A percentile compares a stretch with the other conserved stretches of the same genome.
Conservation (phyloP, 2,797 vertebrate genomes). For the Parauchenoglanis ngamensis region DNA sequence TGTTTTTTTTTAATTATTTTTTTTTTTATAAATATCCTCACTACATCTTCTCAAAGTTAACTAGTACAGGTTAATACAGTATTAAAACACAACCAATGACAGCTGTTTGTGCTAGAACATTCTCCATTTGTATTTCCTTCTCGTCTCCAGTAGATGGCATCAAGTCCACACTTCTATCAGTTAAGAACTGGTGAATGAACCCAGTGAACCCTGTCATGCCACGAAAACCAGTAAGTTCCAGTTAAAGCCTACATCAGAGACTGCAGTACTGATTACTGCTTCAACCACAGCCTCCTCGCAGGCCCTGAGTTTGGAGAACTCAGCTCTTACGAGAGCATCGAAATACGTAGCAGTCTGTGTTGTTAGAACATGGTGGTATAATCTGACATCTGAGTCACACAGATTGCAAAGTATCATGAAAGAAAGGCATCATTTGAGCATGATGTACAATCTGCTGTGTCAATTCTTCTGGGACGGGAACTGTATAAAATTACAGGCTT, state of each 20-base stretch:
- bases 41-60: background rate
- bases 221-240: slow-evolving; percentile 12
- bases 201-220: slow-evolving; percentile 22
- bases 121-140: background rate
- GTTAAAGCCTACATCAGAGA: slow-evolving; percentile 12
- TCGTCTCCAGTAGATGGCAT: slow-evolving; percentile 46
- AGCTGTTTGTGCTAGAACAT: background rate
- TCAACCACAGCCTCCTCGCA: slow-evolving; percentile 1
- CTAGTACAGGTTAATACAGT: background rate
- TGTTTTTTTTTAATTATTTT: background rate
- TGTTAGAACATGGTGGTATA: background rate
- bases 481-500: background rate
- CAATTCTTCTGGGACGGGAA: no score
- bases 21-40: background rate
- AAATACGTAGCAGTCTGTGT: background rate
- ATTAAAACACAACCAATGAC: background rate
- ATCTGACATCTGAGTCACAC: background rate
- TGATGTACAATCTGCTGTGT: background rate
- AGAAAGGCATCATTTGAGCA: background rate
- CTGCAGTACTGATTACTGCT: background rate
- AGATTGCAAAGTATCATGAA: background rate
- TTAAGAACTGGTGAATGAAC: background rate
- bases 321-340: background rate
- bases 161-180: background rate
- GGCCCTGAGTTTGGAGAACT: background rate